phyloP scores from a whole-genome alignment of 2,113 vertebrate species.

The Colossoma macropomum region DNA sequence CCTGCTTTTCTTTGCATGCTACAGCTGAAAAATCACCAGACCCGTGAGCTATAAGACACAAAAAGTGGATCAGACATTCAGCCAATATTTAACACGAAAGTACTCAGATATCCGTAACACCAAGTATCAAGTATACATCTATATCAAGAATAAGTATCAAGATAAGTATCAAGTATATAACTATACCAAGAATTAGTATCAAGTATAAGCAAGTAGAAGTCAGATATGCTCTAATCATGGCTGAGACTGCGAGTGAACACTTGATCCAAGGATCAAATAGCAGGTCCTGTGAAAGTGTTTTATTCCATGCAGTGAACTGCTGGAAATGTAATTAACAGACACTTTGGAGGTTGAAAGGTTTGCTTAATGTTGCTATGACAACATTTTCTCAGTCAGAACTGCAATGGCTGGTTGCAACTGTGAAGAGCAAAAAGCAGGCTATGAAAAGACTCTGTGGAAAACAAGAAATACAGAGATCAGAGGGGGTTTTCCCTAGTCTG shows the following conservation, averaged over 20 bases:
- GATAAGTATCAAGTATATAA: neutral
- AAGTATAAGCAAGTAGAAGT: neutral
- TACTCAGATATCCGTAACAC: too few species aligned
- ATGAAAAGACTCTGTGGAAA: neutral
- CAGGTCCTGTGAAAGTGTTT: neutral
- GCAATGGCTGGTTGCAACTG: neutral
- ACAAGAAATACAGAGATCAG: too few species aligned
- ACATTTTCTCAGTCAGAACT: neutral
- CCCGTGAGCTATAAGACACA: too few species aligned
- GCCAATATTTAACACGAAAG: too few species aligned
- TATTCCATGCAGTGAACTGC: neutral
- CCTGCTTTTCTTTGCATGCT: too few species aligned
- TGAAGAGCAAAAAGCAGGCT: neutral
- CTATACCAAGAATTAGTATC: neutral
- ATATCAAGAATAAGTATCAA: too few species aligned
- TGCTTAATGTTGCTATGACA: slow-evolving; percentile 24
- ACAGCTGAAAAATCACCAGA: too few species aligned
- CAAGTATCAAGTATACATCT: too few species aligned
- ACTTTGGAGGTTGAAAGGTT: neutral
- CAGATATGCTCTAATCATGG: too few species aligned
- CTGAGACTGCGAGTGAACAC: neutral
- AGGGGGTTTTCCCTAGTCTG: too few species aligned
- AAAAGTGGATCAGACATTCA: too few species aligned
- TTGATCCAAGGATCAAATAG: neutral
- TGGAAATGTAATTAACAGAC: neutral